phyloP scores from a whole-genome alignment of 2,113 vertebrate genomes.

The Herpailurus yagouaroundi region DNA sequence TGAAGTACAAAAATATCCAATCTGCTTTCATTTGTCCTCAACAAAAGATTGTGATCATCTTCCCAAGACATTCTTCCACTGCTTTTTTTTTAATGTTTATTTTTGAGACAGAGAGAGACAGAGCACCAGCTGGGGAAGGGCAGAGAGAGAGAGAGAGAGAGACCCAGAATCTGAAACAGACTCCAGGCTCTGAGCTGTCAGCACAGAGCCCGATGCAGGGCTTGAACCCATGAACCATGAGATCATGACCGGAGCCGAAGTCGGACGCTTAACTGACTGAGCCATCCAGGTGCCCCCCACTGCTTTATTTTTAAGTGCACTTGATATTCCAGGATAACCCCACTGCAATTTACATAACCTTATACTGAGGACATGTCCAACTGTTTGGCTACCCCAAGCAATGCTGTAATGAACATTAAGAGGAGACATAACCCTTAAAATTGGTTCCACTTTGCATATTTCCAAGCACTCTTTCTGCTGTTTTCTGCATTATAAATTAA shows the following conservation, averaged over 20 bases:
- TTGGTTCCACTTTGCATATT: neutral
- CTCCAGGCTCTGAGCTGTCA: too few species aligned
- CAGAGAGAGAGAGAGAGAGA: too few species aligned
- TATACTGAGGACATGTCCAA: neutral
- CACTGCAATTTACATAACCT: neutral
- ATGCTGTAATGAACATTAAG: neutral
- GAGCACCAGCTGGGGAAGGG: accelerated
- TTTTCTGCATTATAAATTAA: neutral
- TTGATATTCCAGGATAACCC: neutral
- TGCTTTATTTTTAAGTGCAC: neutral
- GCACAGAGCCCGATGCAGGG: too few species aligned
- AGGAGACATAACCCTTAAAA: neutral
- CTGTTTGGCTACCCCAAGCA: neutral
- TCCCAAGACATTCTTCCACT: neutral
- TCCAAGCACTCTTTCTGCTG: neutral
- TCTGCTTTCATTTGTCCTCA: neutral
- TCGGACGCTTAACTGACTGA: too few species aligned
- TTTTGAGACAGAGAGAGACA: too few species aligned
- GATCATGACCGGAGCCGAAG: too few species aligned
- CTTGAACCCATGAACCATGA: too few species aligned
- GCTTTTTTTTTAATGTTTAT: neutral
- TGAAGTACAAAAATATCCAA: neutral
- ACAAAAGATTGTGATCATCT: neutral
- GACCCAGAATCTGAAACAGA: too few species aligned
- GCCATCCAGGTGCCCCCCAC: too few species aligned